Evolutionary conservation across 2,797 vertebrate genomes (phyloP), one percentile per base, ranked within the genome.

Genomic region (Apogon talboti): DNA sequence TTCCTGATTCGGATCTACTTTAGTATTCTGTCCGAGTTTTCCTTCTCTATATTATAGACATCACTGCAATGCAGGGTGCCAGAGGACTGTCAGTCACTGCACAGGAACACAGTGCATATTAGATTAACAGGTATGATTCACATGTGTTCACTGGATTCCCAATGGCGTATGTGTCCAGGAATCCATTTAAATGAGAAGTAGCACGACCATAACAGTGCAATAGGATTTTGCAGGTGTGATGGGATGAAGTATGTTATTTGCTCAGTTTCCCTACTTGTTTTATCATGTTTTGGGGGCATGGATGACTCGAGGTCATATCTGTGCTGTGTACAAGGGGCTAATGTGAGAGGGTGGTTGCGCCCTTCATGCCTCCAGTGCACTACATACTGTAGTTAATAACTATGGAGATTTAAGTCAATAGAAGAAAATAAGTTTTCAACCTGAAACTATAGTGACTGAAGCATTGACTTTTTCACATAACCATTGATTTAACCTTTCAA

Each of bases 31-130:
- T 65, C 43, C 2, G n/a, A 76, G 64, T 68, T 79, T 64, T 67
- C 35, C 24, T 24, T 55, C 62, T 53, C 61, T 64, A 51, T 75
- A 8, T 63, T 28, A n/a, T 49, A 66, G 70, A 58, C 60, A 70
- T 83, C 66, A 46, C 74, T 85, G 85, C 81, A 87, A 11, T 79
- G 75, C 81, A 82, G 87, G 15, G 19, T 78, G 68, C 71, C 72
- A 84, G 47, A 54, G 7, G 48, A 64, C 72, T 61, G 51, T 75
- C 84, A 66, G 49, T 81, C 74, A 76, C 54, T 63, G 53, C 33
- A 62, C 52, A 68, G 45, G 45, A 54, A 43, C 64, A 49, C 45
- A 30, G 54, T 54, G 54, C 30, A 66, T n/a, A 50, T 12, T 52
- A 48, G 24, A 66, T 60, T 35, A 45, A 69, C 74, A 82, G 76